phyloP scores from a whole-genome alignment of 2,113 vertebrate species.

The Spermophilus dauricus region DNA sequence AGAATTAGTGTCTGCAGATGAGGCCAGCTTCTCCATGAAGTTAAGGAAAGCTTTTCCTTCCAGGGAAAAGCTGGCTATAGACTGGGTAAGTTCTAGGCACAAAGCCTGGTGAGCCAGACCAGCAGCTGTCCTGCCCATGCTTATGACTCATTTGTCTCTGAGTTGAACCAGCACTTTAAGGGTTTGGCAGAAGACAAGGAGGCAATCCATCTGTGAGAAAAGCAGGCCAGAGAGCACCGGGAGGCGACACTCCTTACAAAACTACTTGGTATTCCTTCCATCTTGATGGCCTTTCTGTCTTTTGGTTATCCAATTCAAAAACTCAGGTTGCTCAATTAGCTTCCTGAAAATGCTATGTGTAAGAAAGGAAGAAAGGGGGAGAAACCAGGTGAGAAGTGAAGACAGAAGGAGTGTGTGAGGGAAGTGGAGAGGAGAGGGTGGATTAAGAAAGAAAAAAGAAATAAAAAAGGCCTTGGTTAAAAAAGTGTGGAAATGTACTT shows the following conservation, averaged over 20 bases:
- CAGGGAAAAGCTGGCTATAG: neutral
- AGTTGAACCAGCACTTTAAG: neutral
- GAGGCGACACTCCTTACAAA: neutral
- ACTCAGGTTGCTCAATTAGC: neutral
- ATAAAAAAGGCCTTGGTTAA: neutral
- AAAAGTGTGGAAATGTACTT: neutral
- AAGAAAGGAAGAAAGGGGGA: neutral
- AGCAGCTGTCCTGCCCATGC: neutral
- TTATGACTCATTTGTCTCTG: neutral
- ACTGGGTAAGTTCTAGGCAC: neutral
- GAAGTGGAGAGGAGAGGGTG: too few relatives aligned
- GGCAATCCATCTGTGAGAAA: neutral
- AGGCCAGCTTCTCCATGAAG: neutral
- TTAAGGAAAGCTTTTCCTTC: neutral
- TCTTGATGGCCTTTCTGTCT: neutral
- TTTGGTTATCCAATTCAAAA: neutral
- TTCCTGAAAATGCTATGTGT: neutral
- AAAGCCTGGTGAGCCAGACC: neutral
- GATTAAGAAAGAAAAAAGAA: too few relatives aligned
- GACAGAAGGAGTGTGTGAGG: too few relatives aligned
- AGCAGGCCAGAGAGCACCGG: neutral
- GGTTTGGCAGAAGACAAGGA: neutral
- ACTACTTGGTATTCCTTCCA: neutral
- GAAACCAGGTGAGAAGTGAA: too few relatives aligned
- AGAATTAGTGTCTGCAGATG: slow-evolving; percentile 1